Percentiles rank a stretch among this genome's conserved stretches.
Evolutionary conservation across 2,113 vertebrate genomes (phyloP).

Genomic region (Zapus hudsonius): DNA sequence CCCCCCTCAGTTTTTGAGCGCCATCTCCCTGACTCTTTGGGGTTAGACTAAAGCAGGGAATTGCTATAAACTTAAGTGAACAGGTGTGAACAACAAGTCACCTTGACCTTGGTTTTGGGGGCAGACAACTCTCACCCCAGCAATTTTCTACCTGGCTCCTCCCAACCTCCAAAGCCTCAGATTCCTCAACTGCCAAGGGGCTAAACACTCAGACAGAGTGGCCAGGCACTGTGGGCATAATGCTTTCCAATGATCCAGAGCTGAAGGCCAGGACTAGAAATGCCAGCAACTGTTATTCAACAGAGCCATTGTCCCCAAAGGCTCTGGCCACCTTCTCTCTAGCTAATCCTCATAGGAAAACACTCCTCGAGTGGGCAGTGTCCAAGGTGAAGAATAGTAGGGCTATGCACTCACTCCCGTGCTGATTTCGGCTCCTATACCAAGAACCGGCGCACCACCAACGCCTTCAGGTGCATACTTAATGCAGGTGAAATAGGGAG

Average conservation of each 20-base stretch:
- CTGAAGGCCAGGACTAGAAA: too few relatives aligned
- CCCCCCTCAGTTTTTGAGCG: too few relatives aligned
- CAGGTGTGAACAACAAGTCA: not conserved
- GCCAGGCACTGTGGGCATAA: rapidly evolving
- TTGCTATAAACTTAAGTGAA: not conserved
- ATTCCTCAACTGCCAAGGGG: not conserved
- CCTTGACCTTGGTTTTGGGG: too few relatives aligned
- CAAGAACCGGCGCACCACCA: not conserved
- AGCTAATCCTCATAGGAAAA: rapidly evolving
- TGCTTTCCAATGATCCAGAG: rapidly evolving
- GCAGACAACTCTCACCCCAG: not conserved
- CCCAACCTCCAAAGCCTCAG: not conserved
- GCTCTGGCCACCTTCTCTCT: not conserved
- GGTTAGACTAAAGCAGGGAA: not conserved
- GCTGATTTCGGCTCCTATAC: rapidly evolving
- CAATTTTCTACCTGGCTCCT: too few relatives aligned
- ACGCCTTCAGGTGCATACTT: not conserved
- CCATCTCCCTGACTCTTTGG: not conserved
- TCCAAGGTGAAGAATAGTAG: too few relatives aligned
- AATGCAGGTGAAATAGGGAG: constrained; percentile 23
- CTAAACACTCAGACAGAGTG: too few relatives aligned
- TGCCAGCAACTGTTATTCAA: rapidly evolving
- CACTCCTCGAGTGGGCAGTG: too few relatives aligned
- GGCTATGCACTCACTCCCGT: too few relatives aligned
- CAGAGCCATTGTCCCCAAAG: not conserved